Evolutionary conservation across 1,140 invertebrate species (phyloP).

Genomic region (Tetragnatha versicolor): DNA sequence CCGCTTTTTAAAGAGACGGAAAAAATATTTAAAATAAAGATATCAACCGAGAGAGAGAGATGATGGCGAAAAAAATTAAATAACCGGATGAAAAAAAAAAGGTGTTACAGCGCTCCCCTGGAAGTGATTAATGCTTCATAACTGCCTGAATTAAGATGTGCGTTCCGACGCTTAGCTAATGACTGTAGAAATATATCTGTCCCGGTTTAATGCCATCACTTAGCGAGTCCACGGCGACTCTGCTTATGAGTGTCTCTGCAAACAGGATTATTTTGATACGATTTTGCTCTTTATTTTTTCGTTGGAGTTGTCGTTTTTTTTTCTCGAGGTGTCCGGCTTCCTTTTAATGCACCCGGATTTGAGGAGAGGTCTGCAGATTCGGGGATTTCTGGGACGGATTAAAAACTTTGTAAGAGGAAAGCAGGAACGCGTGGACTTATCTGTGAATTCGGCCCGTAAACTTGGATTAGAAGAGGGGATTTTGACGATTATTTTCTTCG

Average conservation of each 20-base stretch:
- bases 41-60: constrained; percentile 23
- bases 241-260: constrained; percentile 16
- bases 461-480: no score
- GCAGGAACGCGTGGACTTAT: no score
- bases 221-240: constrained; percentile 3
- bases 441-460: no score
- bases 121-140: constrained; percentile 51
- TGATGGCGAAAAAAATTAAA: constrained; percentile 3
- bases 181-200: constrained; percentile 29
- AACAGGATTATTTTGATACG: constrained; percentile 47
- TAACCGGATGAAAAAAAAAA: not conserved
- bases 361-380: constrained; percentile 31
- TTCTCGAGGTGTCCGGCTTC: constrained; percentile 5
- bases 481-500: no score
- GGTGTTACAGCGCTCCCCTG: not conserved
- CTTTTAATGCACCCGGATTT: constrained; percentile 16
- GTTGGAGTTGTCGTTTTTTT: not conserved
- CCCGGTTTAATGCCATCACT: constrained; percentile 36
- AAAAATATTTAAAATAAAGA: constrained; percentile 46
- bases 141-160: constrained; percentile 48
- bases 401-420: no score
- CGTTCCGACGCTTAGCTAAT: constrained; percentile 23
- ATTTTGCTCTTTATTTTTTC: constrained; percentile 35
- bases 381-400: not conserved
- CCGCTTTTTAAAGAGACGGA: constrained; percentile 8